Conservation (phyloP, 2,113 vertebrate genomes). For the Chiloscyllium plagiosum region DNA sequence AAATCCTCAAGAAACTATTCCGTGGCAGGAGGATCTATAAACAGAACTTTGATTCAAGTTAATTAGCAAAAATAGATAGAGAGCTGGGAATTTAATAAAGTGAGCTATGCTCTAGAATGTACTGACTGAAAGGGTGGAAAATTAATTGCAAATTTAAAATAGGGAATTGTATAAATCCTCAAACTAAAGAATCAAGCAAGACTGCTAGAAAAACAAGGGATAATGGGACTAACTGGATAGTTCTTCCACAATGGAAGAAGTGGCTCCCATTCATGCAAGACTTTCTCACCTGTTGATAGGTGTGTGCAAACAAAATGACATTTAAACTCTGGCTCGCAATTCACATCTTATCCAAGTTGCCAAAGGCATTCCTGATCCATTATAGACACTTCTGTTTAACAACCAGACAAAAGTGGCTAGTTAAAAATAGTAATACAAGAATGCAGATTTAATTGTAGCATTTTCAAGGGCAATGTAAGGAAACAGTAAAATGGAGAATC, state of each 20-base stretch:
- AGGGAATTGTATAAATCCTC: neutral
- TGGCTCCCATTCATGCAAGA: neutral
- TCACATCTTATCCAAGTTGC: neutral
- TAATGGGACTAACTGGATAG: neutral
- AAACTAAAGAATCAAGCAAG: neutral
- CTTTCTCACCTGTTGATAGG: neutral
- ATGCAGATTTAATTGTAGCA: slow-evolving; percentile 28
- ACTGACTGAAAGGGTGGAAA: neutral
- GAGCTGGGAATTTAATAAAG: neutral
- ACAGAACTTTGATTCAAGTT: neutral
- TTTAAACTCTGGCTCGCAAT: neutral
- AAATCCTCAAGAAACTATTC: neutral
- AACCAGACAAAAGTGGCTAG: neutral
- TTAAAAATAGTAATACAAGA: neutral
- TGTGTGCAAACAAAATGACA: neutral
- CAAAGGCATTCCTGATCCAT: neutral
- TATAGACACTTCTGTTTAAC: neutral
- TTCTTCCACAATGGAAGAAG: neutral
- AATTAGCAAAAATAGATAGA: neutral
- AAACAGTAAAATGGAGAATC: neutral
- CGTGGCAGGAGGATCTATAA: neutral
- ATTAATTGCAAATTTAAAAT: neutral
- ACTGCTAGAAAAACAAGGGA: neutral
- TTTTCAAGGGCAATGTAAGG: neutral
- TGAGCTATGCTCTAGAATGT: neutral